phyloP scores from a whole-genome alignment of 2,797 vertebrate genomes.

The Sebastes miniatus region DNA sequence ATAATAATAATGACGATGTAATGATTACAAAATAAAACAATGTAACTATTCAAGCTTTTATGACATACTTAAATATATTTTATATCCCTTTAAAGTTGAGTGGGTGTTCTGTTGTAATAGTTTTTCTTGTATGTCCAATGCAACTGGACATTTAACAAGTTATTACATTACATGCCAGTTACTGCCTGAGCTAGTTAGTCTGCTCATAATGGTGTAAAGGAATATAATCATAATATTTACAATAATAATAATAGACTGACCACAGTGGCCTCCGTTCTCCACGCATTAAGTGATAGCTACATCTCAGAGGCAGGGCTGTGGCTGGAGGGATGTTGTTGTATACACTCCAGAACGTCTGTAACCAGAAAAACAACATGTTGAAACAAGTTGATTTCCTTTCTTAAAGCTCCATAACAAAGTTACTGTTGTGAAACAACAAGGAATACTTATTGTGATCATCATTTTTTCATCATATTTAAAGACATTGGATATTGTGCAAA shows the following conservation, averaged over 20 bases:
- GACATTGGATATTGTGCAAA: neutral
- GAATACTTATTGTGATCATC: neutral
- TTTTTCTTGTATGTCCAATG: neutral
- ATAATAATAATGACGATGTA: neutral
- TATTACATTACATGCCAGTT: neutral
- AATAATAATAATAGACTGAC: conserved; percentile 69
- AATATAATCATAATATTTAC: neutral
- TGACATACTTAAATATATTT: neutral
- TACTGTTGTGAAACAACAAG: neutral
- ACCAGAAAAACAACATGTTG: neutral
- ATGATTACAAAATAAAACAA: neutral
- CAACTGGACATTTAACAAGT: neutral
- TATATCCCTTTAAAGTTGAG: neutral
- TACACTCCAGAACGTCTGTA: conserved; percentile 92
- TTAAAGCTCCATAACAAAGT: neutral
- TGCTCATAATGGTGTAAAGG: neutral
- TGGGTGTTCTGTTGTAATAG: neutral
- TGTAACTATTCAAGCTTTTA: neutral
- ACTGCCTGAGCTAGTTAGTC: neutral
- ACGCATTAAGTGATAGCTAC: conserved; percentile 92
- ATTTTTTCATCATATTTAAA: neutral
- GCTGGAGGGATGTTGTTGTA: conserved; percentile 94
- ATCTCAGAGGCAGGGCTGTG: conserved; percentile 86
- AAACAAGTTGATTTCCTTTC: neutral
- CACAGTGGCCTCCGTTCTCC: conserved; percentile 90